These are phyloP conservation scores for Gambelia wislizenii DNA, from an alignment of 2,797 vertebrate species.

Conservation along the genomic window DNA sequence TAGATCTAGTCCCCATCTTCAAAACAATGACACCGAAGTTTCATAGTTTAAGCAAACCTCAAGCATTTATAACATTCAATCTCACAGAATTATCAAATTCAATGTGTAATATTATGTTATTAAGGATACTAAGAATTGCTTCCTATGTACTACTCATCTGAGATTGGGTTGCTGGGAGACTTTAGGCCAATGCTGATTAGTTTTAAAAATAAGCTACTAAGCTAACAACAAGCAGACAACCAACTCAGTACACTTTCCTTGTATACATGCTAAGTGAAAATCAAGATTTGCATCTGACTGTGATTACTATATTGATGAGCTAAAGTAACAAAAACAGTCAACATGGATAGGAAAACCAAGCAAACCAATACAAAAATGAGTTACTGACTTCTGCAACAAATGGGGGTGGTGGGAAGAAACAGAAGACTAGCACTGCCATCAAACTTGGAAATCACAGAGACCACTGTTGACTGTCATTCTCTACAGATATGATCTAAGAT, in stretches of 20 bases:
- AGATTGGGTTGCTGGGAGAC: neutral
- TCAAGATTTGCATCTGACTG: neutral
- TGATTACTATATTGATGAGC: neutral
- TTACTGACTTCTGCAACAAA: neutral
- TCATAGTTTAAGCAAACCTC: neutral
- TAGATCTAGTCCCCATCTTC: conserved; percentile 8
- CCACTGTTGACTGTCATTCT: neutral
- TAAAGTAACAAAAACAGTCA: neutral
- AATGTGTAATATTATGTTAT: neutral
- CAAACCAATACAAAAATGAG: neutral
- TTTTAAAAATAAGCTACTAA: neutral
- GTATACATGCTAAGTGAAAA: neutral
- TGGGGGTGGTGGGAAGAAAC: neutral
- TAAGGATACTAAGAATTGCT: neutral
- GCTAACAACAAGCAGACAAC: neutral
- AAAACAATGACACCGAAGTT: neutral
- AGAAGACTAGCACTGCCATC: neutral
- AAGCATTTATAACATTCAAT: rapidly evolving
- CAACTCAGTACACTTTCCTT: neutral
- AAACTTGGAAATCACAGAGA: neutral
- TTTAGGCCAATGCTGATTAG: neutral
- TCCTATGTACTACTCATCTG: neutral
- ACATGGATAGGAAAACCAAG: neutral
- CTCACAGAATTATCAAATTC: neutral
- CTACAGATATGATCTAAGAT: conserved; percentile 13